Conservation (phyloP, 2,113 vertebrate genomes). For the Ptilorrhoa leucosticta region DNA sequence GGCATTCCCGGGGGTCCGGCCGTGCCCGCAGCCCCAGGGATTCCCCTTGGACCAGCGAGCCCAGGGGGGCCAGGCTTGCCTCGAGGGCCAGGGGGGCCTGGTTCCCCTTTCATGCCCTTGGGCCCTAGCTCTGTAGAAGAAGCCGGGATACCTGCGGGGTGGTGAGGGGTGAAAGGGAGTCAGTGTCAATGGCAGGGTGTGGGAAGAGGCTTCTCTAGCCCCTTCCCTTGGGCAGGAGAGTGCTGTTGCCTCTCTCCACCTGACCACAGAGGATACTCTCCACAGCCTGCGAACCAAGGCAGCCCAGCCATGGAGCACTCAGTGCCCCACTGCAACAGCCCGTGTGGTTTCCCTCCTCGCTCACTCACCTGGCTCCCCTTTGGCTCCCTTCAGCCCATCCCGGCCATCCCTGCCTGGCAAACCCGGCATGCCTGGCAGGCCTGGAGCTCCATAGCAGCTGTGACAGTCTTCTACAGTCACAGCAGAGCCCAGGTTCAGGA, state of each 20-base stretch:
- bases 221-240: background rate
- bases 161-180: background rate
- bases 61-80: slow-evolving; percentile 73
- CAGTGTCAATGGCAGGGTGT: background rate
- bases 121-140: background rate
- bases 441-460: slow-evolving; percentile 68
- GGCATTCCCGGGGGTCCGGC: slow-evolving; percentile 41
- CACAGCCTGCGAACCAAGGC: background rate
- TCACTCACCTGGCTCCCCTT: slow-evolving; percentile 77
- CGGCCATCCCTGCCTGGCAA: slow-evolving; percentile 84
- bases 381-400: slow-evolving; percentile 75
- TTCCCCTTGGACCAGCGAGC: background rate
- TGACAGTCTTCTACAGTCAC: background rate
- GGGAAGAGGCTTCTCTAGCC: background rate
- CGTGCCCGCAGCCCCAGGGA: background rate
- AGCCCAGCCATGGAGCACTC: background rate
- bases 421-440: slow-evolving; percentile 77
- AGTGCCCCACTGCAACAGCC: fast-evolving
- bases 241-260: background rate
- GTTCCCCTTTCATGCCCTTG: slow-evolving; percentile 71
- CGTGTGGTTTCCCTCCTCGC: background rate
- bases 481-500: background rate
- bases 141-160: slow-evolving; percentile 61
- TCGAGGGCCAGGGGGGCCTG: slow-evolving; percentile 35
- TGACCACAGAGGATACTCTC: background rate